phyloP scores from a whole-genome alignment of 2,888 invertebrate genomes.

The Priocnemis perturbator region DNA sequence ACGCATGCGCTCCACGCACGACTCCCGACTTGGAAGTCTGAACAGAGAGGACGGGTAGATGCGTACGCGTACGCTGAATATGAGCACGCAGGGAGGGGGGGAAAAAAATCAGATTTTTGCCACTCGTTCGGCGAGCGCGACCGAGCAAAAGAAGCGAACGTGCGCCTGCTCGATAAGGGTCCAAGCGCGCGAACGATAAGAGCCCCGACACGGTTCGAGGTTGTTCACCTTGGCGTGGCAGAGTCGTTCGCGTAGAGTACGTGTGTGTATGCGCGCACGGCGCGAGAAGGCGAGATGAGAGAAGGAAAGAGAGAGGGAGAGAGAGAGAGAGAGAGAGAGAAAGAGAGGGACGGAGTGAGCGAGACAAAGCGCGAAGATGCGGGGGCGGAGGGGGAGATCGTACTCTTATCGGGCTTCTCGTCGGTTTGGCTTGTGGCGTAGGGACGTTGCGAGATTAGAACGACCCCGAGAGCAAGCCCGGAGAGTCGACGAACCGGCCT shows the following conservation, averaged over 20 bases:
- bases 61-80: too few species aligned
- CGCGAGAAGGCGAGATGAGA: slow-evolving; percentile 22
- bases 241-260: slow-evolving; percentile 13
- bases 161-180: slow-evolving; percentile 25
- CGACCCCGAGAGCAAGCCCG: slow-evolving; percentile 58
- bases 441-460: slow-evolving; percentile 62
- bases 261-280: background rate
- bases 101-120: slow-evolving; percentile 33
- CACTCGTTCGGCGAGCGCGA: slow-evolving; percentile 54
- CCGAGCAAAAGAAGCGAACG: slow-evolving; percentile 14
- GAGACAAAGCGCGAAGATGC: slow-evolving; percentile 20
- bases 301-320: slow-evolving; percentile 12
- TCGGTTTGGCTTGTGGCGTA: slow-evolving; percentile 54
- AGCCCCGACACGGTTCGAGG: slow-evolving; percentile 72
- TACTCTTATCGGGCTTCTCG: slow-evolving; percentile 60
- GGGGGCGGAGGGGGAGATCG: slow-evolving; percentile 28
- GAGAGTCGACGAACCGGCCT: slow-evolving; percentile 63
- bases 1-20: too few species aligned
- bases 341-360: slow-evolving; percentile 23
- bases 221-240: slow-evolving; percentile 70
- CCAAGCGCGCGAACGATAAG: slow-evolving; percentile 62
- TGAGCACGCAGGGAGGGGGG: background rate
- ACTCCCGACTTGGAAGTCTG: too few species aligned
- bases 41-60: too few species aligned
- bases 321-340: background rate